A percentile compares a stretch with the other conserved stretches of the same genome.
phyloP scores from a whole-genome alignment of 2,888 invertebrate species.

The Himalopsyche kuldschensis region DNA sequence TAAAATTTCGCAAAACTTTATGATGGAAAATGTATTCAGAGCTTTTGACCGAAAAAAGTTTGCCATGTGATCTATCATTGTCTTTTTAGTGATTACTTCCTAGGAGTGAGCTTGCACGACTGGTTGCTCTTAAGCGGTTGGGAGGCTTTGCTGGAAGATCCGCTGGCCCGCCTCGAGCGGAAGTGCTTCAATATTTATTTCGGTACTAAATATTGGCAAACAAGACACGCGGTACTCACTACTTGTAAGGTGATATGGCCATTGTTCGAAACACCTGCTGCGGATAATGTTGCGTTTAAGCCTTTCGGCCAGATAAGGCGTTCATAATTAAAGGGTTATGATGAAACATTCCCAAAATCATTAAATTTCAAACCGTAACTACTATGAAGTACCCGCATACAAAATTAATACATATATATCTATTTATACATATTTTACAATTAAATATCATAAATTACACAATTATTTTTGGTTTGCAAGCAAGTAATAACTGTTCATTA shows the following conservation, averaged over 20 bases:
- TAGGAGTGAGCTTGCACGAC: not conserved
- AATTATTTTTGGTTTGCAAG: too few species aligned
- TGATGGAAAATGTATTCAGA: not conserved
- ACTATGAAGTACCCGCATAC: not conserved
- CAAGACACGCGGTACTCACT: slow-evolving; percentile 20
- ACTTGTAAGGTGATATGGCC: slow-evolving; percentile 6
- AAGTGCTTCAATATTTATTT: slow-evolving; percentile 15
- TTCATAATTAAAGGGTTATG: not conserved
- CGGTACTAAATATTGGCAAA: slow-evolving; percentile 28
- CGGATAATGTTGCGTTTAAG: not conserved
- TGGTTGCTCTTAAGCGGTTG: slow-evolving; percentile 5
- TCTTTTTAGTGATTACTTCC: slow-evolving; percentile 9
- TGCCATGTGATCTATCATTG: not conserved
- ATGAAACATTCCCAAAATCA: not conserved
- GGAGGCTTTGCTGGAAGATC: slow-evolving; percentile 6
- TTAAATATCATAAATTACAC: too few species aligned
- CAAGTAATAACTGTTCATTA: too few species aligned
- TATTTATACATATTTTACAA: too few species aligned
- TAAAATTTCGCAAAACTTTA: not conserved
- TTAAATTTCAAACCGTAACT: not conserved
- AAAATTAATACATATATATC: not conserved
- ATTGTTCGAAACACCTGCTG: slow-evolving; percentile 17
- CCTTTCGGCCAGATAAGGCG: not conserved
- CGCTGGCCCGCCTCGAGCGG: slow-evolving; percentile 2
- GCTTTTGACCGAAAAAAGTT: not conserved